Evolutionary conservation across 30 jellyfish, hydroid and myxozoan genomes (phyloP).

Genomic region (Turritopsis rubra): DNA sequence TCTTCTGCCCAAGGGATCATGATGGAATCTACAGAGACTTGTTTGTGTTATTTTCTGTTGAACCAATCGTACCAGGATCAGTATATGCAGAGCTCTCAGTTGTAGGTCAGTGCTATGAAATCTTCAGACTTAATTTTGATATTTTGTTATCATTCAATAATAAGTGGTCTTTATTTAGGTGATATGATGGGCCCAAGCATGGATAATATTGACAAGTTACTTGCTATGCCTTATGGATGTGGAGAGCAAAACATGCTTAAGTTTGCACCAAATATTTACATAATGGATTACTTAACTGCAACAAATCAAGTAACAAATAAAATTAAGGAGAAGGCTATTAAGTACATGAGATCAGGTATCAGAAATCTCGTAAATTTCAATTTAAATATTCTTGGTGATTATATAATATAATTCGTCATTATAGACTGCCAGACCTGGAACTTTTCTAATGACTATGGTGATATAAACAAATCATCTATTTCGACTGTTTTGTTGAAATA

Average conservation of each 20-base stretch:
- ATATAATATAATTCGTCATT: too few relatives aligned
- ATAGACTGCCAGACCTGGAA: too few relatives aligned
- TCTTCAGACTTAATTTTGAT: neutral
- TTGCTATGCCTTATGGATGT: conserved; percentile 83
- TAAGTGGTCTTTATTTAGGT: conserved; percentile 22
- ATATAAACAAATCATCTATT: too few relatives aligned
- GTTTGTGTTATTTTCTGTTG: conserved; percentile 28
- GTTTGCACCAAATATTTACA: conserved; percentile 75
- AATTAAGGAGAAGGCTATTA: conserved; percentile 41
- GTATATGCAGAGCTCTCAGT: conserved; percentile 54
- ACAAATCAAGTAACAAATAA: conserved; percentile 53
- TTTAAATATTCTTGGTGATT: too few relatives aligned
- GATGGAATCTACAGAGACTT: conserved; percentile 28
- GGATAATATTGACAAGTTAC: conserved; percentile 47
- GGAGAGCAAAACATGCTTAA: conserved; percentile 86
- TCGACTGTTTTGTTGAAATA: neutral
- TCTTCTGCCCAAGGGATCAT: conserved; percentile 58
- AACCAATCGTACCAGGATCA: conserved; percentile 56
- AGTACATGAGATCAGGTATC: conserved; percentile 51
- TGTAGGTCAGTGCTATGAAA: conserved; percentile 48
- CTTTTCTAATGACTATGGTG: too few relatives aligned
- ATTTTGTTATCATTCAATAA: neutral
- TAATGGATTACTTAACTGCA: conserved; percentile 45
- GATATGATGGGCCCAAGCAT: conserved; percentile 72
- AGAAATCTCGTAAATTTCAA: too few relatives aligned